phyloP scores from a whole-genome alignment of 1,140 invertebrate species.

The Hyles vespertilio region DNA sequence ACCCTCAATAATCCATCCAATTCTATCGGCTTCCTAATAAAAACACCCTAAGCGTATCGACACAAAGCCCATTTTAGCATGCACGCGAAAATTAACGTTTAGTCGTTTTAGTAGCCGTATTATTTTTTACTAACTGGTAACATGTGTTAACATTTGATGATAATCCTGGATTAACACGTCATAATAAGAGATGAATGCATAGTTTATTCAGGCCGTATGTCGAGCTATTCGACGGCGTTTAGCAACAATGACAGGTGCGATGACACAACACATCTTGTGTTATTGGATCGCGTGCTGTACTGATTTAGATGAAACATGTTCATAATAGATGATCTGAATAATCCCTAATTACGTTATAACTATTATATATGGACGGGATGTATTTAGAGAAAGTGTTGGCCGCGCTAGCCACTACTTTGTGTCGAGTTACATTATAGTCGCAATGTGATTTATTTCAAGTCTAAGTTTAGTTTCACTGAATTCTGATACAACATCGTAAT shows the following conservation, averaged over 20 bases:
- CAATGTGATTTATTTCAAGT: too few species aligned
- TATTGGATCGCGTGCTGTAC: conserved; percentile 23
- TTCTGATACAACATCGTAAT: too few species aligned
- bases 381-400: too few species aligned
- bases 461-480: too few species aligned
- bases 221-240: conserved; percentile 58
- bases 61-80: conserved; percentile 26
- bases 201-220: conserved; percentile 70
- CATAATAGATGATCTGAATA: too few species aligned
- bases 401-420: too few species aligned
- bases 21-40: conserved; percentile 36
- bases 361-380: too few species aligned
- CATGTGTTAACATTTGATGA: conserved; percentile 75
- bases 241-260: conserved; percentile 55
- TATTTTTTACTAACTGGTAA: conserved; percentile 71
- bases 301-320: neutral
- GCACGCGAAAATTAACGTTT: conserved; percentile 1
- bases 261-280: conserved; percentile 53
- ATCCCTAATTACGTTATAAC: too few species aligned
- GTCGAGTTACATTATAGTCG: too few species aligned
- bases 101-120: conserved; percentile 6
- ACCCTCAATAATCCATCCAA: conserved; percentile 67
- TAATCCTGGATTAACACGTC: conserved; percentile 74
- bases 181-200: conserved; percentile 73
- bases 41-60: conserved; percentile 16